Evolutionary conservation across 2,888 invertebrate species (phyloP), one percentile per base, ranked within the genome.

Genomic region (Eristalis arbustorum): DNA sequence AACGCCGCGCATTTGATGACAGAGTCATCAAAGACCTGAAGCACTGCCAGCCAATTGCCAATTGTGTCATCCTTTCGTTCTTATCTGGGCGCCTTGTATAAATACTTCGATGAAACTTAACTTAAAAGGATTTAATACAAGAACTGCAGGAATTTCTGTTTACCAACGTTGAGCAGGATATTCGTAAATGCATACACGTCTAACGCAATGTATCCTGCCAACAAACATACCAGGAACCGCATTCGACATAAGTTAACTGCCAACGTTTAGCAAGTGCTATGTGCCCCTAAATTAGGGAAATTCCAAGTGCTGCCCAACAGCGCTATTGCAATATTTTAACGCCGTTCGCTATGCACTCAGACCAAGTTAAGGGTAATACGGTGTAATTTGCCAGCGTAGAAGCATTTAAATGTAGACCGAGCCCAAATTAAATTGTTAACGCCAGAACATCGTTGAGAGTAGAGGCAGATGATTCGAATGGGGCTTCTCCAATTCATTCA

Each of bases 401-500:
- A 81, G 72, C 80, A 80, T 63, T 76, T 84, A 80, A 80, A 68
- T 63, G 66, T 25, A 23, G 34, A 40, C 72, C 25, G 76, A 62
- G 76, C 42, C 63, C 62, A 84, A 80, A 76, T 76, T 83, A 76
- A 82, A 82, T 82, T 76, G 69, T 79, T 75, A 68, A 72, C 66
- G 34, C 72, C 59, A 31, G 40, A n/a, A 49, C 18, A 8, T 49
- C 18, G 49, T 49, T 49, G 49, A 49, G 18, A 18, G 76, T n/a
- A 63, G 68, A 56, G 18, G 18, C 11, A 57, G 80, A 63, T 76
- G 67, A 63, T 72, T 63, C 42, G 49, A 31, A 68, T 67, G 37
- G 56, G n/a, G 25, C 67, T 72, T 80, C 79, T 84, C 79, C 37
- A 57, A 56, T 75, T 66, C 28, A 11, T 5, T 63, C 49, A 31